Percentiles rank a stretch among this genome's conserved stretches.
Evolutionary conservation across 2,888 invertebrate species (phyloP).

Genomic region (Caenorhabditis sinica): DNA sequence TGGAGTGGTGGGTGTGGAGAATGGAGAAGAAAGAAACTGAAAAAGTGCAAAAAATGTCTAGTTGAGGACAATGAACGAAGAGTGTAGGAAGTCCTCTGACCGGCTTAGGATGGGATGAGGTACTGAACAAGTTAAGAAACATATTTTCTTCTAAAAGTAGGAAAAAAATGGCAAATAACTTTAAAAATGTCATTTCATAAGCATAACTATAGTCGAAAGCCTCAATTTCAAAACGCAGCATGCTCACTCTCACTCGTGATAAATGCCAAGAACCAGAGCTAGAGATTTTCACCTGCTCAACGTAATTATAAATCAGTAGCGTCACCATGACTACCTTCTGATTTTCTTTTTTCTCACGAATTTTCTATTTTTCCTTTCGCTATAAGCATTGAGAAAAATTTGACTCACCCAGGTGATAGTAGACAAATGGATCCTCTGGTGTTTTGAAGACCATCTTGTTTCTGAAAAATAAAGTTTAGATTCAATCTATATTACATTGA

Average conservation of each 20-base stretch:
- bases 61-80: too few species aligned
- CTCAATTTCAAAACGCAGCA: neutral
- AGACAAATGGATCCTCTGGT: slow-evolving; percentile 64
- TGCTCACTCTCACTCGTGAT: neutral
- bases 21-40: too few species aligned
- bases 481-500: too few species aligned
- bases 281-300: neutral
- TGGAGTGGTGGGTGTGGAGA: too few species aligned
- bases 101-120: too few species aligned
- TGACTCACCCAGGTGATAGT: slow-evolving; percentile 54
- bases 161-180: too few species aligned
- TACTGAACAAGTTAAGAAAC: too few species aligned
- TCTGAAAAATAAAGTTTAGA: neutral
- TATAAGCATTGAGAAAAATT: neutral
- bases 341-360: neutral
- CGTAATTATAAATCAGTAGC: neutral
- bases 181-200: too few species aligned
- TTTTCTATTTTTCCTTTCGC: neutral
- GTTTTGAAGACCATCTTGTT: slow-evolving; percentile 44
- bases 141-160: too few species aligned
- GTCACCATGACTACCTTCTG: neutral
- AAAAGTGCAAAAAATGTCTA: too few species aligned
- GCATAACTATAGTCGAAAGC: too few species aligned
- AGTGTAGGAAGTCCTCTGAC: too few species aligned
- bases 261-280: neutral